A percentile compares a stretch with the other conserved stretches of the same genome.
Evolutionary conservation across 2,888 invertebrate species (phyloP).

Genomic region (Drosophila bunnanda): DNA sequence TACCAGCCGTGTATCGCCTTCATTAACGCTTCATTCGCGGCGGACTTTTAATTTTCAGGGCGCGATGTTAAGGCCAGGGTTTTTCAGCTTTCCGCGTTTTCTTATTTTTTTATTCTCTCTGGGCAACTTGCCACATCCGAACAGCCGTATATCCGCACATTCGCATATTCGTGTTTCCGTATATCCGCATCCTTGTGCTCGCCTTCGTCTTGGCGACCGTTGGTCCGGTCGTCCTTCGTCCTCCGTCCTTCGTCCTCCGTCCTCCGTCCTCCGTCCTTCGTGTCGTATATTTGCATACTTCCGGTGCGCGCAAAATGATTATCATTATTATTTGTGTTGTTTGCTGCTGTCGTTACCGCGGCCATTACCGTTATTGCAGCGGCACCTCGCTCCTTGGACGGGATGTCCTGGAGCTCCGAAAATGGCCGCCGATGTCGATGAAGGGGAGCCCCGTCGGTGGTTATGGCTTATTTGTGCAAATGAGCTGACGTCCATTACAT

Average conservation of each 20-base stretch:
- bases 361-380: conserved; percentile 79
- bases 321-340: conserved; percentile 79
- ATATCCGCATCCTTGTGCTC: conserved; percentile 43
- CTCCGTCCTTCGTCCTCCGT: conserved; percentile 12
- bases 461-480: conserved; percentile 80
- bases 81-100: conserved; percentile 12
- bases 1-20: conserved; percentile 54
- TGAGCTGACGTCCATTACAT: conserved; percentile 76
- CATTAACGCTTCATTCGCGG: conserved; percentile 75
- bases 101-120: neutral
- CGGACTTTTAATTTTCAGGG: conserved; percentile 60
- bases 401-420: conserved; percentile 35
- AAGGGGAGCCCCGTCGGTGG: conserved; percentile 56
- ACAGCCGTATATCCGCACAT: conserved; percentile 41
- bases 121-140: conserved; percentile 56
- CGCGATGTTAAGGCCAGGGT: conserved; percentile 49
- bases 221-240: conserved; percentile 8
- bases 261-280: no score
- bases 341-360: conserved; percentile 79
- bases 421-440: conserved; percentile 51
- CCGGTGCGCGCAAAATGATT: conserved; percentile 78
- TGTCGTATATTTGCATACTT: conserved; percentile 78
- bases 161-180: conserved; percentile 31
- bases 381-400: conserved; percentile 44
- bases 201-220: conserved; percentile 27